Base-by-base conservation (phyloP, 1,140 invertebrate species). In the Stegodyphus dumicola region DNA sequence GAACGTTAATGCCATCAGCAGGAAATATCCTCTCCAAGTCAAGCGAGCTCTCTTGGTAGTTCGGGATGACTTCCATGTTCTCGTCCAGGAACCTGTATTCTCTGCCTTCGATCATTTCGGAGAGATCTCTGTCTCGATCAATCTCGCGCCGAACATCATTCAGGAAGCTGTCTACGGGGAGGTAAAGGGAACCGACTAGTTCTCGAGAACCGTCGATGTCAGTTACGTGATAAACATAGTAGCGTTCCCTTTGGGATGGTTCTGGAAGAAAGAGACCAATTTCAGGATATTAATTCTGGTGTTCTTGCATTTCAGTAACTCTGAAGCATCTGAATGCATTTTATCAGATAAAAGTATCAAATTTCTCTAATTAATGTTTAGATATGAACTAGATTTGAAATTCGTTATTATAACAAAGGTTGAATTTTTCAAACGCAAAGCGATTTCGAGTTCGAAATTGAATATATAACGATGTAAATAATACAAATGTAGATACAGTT, bases 51-150 rank as follows among this genome's bases (percentile, higher is more conserved):
- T 86, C 85, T n/a, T 79, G 77, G 15, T 86, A 86, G 5, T 0
- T 9, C 0, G 52, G 56, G 5, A 86, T 17, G 6, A 7, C 60
- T 11, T 86, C 70, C 7, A 79, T 48, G 11, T 86, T 77, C 33
- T 86, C 76, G 10, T 78, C 77, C 10, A 86, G 67, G 13, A 86
- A 86, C 6, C 49, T 73, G 53, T 86, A 86, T 7, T 86, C 77
- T 3, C 33, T 33, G 33, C 33, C 33, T 33, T 33, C 33, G 33
- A 33, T 33, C 33, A 33, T 3, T 74, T 74, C 75, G 9, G 70
- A 53, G 4, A 86, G 6, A 52, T 66, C 15, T 11, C 66, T 49
- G 70, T 74, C 77, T 54, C 71, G 69, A 10, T 86, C 76, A 5
- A 86, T 66, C 7, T 13, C 51, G 7, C 71, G 18, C 54, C 85